Base-by-base conservation (phyloP, 2,888 invertebrate species). In the Nephrotoma appendiculata region DNA sequence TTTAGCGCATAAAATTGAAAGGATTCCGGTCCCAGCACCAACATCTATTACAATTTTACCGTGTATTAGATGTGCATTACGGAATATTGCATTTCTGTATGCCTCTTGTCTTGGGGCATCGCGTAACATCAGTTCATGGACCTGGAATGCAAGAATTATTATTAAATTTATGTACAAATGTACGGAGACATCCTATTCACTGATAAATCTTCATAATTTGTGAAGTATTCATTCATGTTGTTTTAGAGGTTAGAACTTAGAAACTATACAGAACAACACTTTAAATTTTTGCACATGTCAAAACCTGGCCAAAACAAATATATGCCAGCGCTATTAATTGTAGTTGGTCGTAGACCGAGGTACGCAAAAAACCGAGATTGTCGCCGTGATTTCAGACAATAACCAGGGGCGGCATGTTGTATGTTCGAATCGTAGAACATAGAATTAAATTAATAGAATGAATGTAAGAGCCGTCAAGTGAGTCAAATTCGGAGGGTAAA, bases 21-120 rank as follows among this genome's bases (percentile, higher is more conserved):
- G 92, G 89, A 99, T 96, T 42, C 98, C 97, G 19, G 96, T 96
- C 1, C 97, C 97, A 87, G 96, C 95, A 1, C 97, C 97, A 86
- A 97, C 95, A 92, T 97, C 97, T 92, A 98, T 93, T 0, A 98
- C 96, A 86, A 94, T 90, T 93, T 97, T 98, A 87, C 94, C 95
- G 89, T 94, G 92, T 89, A 98, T 96, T 87, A 94, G 91, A 1
- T 93, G 92, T 89, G 92, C 92, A 89, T 95, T 95, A 43, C 93
- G 92, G 83, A 94, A 91, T 89, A 99, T 97, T 0, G 97, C 97
- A 89, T 95, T 93, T 90, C 93, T 94, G 90, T 98, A 99, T 1
- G 96, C 94, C 88, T 94, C 92, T 86, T 96, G 97, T 88, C 98
- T 93, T 0, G 94, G 93, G 42, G 92, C 91, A 92, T 98, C 98